Percentiles rank a stretch among this genome's conserved stretches.
phyloP scores from a whole-genome alignment of 2,797 vertebrate species.

The Nannoperca australis region DNA sequence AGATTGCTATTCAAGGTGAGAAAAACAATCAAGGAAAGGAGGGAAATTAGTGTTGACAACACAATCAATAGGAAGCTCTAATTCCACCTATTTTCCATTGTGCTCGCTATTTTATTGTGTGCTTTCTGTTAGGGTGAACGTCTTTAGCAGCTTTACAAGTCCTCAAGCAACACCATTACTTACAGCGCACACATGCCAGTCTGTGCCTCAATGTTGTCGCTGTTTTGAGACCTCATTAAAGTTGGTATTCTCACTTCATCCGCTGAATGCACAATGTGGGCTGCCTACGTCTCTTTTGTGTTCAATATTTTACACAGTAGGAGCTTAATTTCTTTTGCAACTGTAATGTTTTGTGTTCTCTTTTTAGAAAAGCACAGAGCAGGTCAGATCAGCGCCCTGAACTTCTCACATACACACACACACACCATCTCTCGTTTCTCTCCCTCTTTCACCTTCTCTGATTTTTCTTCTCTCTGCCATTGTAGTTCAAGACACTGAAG shows the following conservation, averaged over 20 bases:
- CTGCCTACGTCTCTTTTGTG: constrained; percentile 15
- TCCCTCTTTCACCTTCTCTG: background rate
- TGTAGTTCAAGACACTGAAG: constrained; percentile 1
- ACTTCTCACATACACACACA: background rate
- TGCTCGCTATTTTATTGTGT: background rate
- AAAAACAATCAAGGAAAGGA: constrained; percentile 51
- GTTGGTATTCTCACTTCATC: constrained; percentile 17
- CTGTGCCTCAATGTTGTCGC: constrained; percentile 17
- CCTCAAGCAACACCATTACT: constrained; percentile 7
- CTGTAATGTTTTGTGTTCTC: constrained; percentile 19
- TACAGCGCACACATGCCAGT: background rate
- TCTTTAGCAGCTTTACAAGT: constrained; percentile 24
- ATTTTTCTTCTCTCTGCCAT: background rate
- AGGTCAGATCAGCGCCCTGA: background rate
- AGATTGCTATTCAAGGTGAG: constrained; percentile 61
- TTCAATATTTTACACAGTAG: constrained; percentile 34
- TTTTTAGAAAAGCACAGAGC: background rate
- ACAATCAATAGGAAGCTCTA: constrained; percentile 44
- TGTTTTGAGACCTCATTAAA: constrained; percentile 46
- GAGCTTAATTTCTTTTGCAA: constrained; percentile 11
- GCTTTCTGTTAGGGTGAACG: constrained; percentile 14
- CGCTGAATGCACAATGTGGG: constrained; percentile 3
- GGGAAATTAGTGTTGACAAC: constrained; percentile 57
- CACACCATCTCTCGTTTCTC: background rate
- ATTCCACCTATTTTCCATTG: constrained; percentile 26